Conservation (phyloP, 2,797 vertebrate species). For the Menidia menidia region DNA sequence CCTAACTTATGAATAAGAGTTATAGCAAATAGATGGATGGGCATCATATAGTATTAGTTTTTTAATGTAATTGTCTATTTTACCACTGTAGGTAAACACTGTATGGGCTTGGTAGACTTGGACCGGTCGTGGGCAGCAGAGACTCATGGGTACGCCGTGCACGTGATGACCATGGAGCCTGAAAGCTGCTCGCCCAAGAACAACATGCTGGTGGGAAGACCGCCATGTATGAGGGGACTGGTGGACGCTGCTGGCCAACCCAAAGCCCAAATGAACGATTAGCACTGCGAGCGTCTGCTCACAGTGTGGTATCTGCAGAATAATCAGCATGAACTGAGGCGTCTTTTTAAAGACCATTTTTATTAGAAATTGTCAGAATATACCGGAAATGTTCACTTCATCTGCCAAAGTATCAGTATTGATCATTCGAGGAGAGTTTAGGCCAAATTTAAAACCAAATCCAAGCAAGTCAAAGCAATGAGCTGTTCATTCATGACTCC, state of each 20-base stretch:
- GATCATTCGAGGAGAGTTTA: conserved; percentile 5
- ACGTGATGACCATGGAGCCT: conserved; percentile 95
- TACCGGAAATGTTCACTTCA: conserved; percentile 6
- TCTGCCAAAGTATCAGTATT: conserved; percentile 1
- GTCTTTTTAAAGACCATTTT: conserved; percentile 5
- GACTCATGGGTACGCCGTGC: conserved; percentile 86
- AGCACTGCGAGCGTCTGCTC: conserved; percentile 5
- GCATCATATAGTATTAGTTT: too few relatives aligned
- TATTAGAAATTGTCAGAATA: conserved; percentile 1
- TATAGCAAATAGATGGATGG: too few relatives aligned
- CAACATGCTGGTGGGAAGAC: conserved; percentile 91
- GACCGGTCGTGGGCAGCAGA: conserved; percentile 94
- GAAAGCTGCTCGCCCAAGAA: conserved; percentile 98
- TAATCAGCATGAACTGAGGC: conserved; percentile 33
- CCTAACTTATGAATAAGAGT: too few relatives aligned
- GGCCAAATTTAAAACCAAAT: neutral
- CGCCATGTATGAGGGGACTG: conserved; percentile 10
- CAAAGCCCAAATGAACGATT: conserved; percentile 37
- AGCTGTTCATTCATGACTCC: neutral
- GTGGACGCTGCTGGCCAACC: conserved; percentile 11
- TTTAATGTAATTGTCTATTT: neutral
- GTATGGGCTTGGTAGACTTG: conserved; percentile 97
- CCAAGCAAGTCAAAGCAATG: neutral
- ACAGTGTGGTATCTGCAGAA: conserved; percentile 9
- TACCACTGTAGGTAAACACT: conserved; percentile 85